Evolutionary conservation across 2,888 invertebrate genomes (phyloP).

Genomic region (Uloborus plumipes): DNA sequence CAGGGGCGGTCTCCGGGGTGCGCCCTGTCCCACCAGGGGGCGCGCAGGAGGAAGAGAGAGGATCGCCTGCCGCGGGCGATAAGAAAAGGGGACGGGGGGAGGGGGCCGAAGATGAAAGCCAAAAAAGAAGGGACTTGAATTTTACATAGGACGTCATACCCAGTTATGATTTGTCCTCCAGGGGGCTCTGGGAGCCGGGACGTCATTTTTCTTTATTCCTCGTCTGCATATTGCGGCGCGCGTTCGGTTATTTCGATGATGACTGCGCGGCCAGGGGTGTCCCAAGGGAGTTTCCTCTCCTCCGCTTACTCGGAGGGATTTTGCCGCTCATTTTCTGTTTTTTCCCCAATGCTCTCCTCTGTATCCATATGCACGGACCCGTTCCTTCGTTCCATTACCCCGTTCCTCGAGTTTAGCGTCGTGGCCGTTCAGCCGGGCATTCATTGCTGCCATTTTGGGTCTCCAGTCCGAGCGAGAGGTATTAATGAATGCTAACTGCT

Average conservation of each 20-base stretch:
- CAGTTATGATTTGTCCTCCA: conserved; percentile 63
- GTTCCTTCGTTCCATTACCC: conserved; percentile 18
- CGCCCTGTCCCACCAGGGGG: conserved; percentile 18
- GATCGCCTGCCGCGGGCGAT: conserved; percentile 59
- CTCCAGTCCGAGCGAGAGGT: neutral
- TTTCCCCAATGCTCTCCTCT: conserved; percentile 4
- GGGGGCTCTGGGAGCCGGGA: conserved; percentile 37
- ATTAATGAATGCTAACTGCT: no score
- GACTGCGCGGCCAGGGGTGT: conserved; percentile 47
- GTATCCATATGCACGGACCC: neutral
- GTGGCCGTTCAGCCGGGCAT: neutral
- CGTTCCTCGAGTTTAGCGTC: neutral
- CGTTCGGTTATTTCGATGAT: conserved; percentile 63
- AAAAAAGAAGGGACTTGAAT: conserved; percentile 42
- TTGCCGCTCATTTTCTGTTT: conserved; percentile 39
- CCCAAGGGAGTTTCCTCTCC: conserved; percentile 9
- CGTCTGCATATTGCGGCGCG: conserved; percentile 61
- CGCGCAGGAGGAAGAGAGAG: neutral
- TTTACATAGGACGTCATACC: conserved; percentile 64
- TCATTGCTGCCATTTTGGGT: neutral
- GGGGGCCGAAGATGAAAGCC: conserved; percentile 43
- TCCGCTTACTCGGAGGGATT: conserved; percentile 25
- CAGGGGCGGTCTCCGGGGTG: conserved; percentile 32
- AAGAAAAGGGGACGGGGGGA: conserved; percentile 47
- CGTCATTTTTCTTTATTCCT: conserved; percentile 61